Conservation (phyloP, 2,888 invertebrate species). For the Drosophila histrio region DNA sequence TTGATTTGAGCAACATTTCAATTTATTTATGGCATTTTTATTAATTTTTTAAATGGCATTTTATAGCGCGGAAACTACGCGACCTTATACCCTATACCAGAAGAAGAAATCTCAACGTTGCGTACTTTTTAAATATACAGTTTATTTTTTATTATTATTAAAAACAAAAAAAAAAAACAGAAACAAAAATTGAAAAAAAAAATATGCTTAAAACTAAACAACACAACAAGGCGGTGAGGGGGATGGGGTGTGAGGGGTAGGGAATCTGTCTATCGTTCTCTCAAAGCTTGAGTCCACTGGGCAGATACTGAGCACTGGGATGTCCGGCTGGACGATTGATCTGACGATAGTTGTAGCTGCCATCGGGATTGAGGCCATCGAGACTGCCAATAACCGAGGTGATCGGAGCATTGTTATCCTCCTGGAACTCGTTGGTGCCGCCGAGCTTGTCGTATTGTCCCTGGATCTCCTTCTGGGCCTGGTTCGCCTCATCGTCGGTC, state of each 20-base stretch:
- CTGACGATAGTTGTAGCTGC: slow-evolving; percentile 79
- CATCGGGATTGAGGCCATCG: slow-evolving; percentile 80
- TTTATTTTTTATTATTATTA: slow-evolving; percentile 42
- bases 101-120: slow-evolving; percentile 35
- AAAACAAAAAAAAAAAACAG: slow-evolving; percentile 41
- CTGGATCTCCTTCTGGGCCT: slow-evolving; percentile 83
- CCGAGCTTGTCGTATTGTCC: slow-evolving; percentile 82
- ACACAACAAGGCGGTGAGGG: slow-evolving; percentile 40
- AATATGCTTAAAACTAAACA: slow-evolving; percentile 65
- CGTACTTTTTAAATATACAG: slow-evolving; percentile 49
- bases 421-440: slow-evolving; percentile 79
- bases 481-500: slow-evolving; percentile 83
- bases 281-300: slow-evolving; percentile 64
- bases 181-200: slow-evolving; percentile 43
- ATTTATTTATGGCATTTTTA: slow-evolving; percentile 74
- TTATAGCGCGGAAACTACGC: slow-evolving; percentile 56
- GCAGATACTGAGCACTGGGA: slow-evolving; percentile 73
- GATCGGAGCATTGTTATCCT: slow-evolving; percentile 78
- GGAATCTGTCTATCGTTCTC: background rate
- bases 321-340: slow-evolving; percentile 54
- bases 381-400: slow-evolving; percentile 81
- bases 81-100: slow-evolving; percentile 37
- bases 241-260: background rate
- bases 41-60: slow-evolving; percentile 70
- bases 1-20: slow-evolving; percentile 63